These are phyloP conservation scores for Drosophila malerkotliana DNA, from an alignment of 1,140 invertebrate genomes.

Conservation along the genomic window DNA sequence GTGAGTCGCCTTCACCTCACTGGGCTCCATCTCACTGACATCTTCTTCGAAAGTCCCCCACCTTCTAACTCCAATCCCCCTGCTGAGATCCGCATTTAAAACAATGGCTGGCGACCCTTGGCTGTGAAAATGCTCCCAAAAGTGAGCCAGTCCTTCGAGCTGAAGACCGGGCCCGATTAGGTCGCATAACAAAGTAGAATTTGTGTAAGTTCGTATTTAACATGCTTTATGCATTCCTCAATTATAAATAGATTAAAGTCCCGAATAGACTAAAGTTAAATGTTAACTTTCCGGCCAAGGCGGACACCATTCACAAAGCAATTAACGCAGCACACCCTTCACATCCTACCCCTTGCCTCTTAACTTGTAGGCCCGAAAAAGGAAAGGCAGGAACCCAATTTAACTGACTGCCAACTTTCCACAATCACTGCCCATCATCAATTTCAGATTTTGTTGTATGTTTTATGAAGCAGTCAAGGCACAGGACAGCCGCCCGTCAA, in stretches of 20 bases:
- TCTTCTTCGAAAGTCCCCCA: conserved; percentile 16
- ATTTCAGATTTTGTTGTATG: conserved; percentile 83
- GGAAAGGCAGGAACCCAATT: conserved; percentile 71
- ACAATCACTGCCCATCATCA: conserved; percentile 82
- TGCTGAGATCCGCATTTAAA: conserved; percentile 70
- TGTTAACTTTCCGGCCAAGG: conserved; percentile 80
- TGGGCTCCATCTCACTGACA: conserved; percentile 27
- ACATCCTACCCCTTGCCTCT: neutral
- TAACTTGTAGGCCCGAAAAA: conserved; percentile 21
- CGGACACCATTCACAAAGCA: conserved; percentile 81
- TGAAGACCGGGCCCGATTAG: conserved; percentile 64
- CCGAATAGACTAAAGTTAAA: conserved; percentile 82
- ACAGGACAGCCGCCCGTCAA: conserved; percentile 55
- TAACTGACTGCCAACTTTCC: conserved; percentile 81
- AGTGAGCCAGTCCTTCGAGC: conserved; percentile 41
- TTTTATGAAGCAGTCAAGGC: conserved; percentile 72
- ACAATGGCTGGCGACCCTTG: conserved; percentile 58
- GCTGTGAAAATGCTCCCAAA: conserved; percentile 30
- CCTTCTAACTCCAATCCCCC: conserved; percentile 15
- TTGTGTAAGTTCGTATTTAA: conserved; percentile 82
- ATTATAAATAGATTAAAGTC: conserved; percentile 82
- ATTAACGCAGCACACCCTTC: conserved; percentile 65
- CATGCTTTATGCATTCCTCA: conserved; percentile 81
- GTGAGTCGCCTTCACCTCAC: conserved; percentile 76
- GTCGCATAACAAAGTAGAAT: conserved; percentile 79